Base-by-base conservation (phyloP, 2,888 invertebrate species). In the Dryococelus australis region DNA sequence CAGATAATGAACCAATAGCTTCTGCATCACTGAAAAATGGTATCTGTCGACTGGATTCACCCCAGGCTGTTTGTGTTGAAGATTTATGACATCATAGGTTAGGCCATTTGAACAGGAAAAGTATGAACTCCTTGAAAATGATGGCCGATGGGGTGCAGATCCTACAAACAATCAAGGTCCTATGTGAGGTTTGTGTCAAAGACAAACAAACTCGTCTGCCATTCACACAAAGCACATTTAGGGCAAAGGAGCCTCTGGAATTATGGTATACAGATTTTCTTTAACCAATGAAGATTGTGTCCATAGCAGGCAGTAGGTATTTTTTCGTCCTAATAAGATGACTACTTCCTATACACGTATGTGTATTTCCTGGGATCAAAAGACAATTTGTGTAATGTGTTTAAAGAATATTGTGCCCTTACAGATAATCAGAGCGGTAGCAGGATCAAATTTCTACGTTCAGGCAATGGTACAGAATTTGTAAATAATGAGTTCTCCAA, bases 121-220 rank as follows among this genome's bases (percentile, higher is more conserved):
- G 8, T 27, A 83, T 83, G 83, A 43, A 83, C 13, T 20, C 26
- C 16, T 27, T 83, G 24, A 83, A 83, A 35, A 16, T 6, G 20
- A 83, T 83, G 83, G 83, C 27, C 10, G 24, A 28, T 83, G 83
- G 83, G 24, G 83, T 83, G 10, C 20, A 83, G 43, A 83, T 12
- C 13, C 16, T 83, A 13, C 81, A 81, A 26, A 81, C 10, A 27
- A 81, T 8, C 20, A 81, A 27, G 13, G 81, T 12, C 5, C 83
- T 28, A 12, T 83, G 83, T 81, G 35, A 83, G 16, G 27, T 83
- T 35, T 83, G 83, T 9, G 43, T 27, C 16, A 35, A 35, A 24
- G 83, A 27, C 13, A 83, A 83, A 24, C 83, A 83, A 35, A 0
- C 35, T 83, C 83, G 27, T n/a, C 35, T 16, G 16, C 27, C 83